Percentiles rank a stretch among this genome's conserved stretches.
phyloP scores from a whole-genome alignment of 1,140 invertebrate species.

The Hylaeus volcanicus region DNA sequence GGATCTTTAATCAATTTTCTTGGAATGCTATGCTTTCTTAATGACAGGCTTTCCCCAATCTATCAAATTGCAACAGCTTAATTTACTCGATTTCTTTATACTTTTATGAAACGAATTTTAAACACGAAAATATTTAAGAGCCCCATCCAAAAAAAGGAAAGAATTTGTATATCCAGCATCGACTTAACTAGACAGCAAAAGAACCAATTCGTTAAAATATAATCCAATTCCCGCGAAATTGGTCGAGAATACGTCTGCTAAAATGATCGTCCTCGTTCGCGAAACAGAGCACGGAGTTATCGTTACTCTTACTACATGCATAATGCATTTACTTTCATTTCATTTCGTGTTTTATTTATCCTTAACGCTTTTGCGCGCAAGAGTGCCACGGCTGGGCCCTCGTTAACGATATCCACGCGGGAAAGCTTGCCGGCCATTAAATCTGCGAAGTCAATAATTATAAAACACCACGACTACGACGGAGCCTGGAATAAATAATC shows the following conservation, averaged over 20 bases:
- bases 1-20: no score
- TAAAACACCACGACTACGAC: background rate
- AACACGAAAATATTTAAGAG: no score
- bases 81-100: no score
- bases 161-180: no score
- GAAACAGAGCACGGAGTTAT: constrained; percentile 43
- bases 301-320: constrained; percentile 49
- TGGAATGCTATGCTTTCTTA: no score
- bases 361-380: constrained; percentile 50
- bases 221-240: constrained; percentile 32
- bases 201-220: background rate
- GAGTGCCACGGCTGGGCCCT: constrained; percentile 28
- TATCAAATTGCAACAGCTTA: no score
- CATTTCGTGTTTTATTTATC: constrained; percentile 46
- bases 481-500: background rate
- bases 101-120: no score
- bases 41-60: no score
- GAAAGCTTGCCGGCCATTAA: constrained; percentile 32
- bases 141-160: no score
- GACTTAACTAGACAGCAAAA: no score
- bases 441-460: constrained; percentile 18
- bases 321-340: constrained; percentile 52
- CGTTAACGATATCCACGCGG: constrained; percentile 27
- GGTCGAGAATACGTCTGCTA: constrained; percentile 5
- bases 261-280: constrained; percentile 33